A percentile compares a stretch with the other conserved stretches of the same genome.
These are phyloP conservation scores for Drosophila tsacasi DNA, from an alignment of 1,140 invertebrate genomes.

Conservation along the genomic window DNA sequence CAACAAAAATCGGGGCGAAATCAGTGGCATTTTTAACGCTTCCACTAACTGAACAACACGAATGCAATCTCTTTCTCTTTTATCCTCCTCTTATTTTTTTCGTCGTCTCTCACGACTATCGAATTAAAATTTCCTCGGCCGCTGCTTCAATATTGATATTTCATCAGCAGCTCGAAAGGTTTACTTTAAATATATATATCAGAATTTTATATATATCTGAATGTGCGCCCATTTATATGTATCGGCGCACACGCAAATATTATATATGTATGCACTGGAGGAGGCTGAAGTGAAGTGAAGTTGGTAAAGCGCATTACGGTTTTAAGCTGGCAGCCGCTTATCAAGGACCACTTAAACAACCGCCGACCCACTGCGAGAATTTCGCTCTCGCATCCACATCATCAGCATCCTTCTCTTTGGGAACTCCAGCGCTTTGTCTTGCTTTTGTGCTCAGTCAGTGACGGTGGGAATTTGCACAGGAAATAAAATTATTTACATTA, in stretches of 20 bases:
- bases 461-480: conserved; percentile 22
- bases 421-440: conserved; percentile 1
- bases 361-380: conserved; percentile 53
- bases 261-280: conserved; percentile 6
- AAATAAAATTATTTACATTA: not conserved
- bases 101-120: conserved; percentile 57
- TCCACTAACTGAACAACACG: conserved; percentile 42
- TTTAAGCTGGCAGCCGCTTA: conserved; percentile 72
- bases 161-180: conserved; percentile 51
- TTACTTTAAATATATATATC: conserved; percentile 41
- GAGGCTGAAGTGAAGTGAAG: conserved; percentile 35
- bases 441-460: conserved; percentile 17
- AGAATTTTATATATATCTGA: not conserved
- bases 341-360: conserved; percentile 76
- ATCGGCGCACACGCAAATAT: conserved; percentile 7
- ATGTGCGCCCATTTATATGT: conserved; percentile 10
- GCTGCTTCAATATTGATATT: conserved; percentile 70
- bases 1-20: conserved; percentile 45
- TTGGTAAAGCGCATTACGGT: conserved; percentile 71
- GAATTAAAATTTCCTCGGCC: conserved; percentile 65
- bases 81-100: not conserved
- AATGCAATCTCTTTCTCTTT: conserved; percentile 33
- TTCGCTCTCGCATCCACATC: conserved; percentile 34
- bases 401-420: conserved; percentile 21
- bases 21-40: conserved; percentile 70